Conservation (phyloP, 92 coral and sea anemone genomes). For the Meandrina meandrites region DNA sequence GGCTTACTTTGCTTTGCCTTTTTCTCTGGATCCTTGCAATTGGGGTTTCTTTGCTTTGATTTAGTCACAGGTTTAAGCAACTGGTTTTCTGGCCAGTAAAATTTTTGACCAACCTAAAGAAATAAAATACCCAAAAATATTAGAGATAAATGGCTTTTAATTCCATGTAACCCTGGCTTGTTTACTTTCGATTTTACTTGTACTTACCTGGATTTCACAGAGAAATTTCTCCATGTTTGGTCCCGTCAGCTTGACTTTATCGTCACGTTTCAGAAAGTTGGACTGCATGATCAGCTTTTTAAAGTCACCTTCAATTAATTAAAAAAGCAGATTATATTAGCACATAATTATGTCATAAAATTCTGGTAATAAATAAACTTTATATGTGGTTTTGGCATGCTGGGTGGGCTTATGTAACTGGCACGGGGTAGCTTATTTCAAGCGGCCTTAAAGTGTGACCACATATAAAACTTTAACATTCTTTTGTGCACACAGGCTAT, state of each 20-base stretch:
- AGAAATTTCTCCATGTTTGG: neutral
- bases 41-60: too few relatives aligned
- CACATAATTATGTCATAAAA: too few relatives aligned
- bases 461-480: too few relatives aligned
- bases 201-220: neutral
- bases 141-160: neutral
- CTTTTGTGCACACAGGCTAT: too few relatives aligned
- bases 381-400: too few relatives aligned
- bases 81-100: constrained; percentile 11
- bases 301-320: constrained; percentile 10
- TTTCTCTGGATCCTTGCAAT: too few relatives aligned
- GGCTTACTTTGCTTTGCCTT: too few relatives aligned
- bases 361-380: too few relatives aligned
- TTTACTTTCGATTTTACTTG: neutral
- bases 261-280: constrained; percentile 1
- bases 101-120: constrained; percentile 2
- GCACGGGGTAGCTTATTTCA: too few relatives aligned
- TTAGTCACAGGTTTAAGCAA: neutral
- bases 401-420: too few relatives aligned
- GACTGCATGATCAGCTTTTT: constrained; percentile 2
- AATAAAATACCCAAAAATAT: neutral
- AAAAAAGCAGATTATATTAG: neutral
- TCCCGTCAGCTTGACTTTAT: neutral
- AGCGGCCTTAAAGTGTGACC: too few relatives aligned
- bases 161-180: neutral